Evolutionary conservation across 2,888 invertebrate species (phyloP), one percentile per base, ranked within the genome.

Genomic region (Agrotis segetum): DNA sequence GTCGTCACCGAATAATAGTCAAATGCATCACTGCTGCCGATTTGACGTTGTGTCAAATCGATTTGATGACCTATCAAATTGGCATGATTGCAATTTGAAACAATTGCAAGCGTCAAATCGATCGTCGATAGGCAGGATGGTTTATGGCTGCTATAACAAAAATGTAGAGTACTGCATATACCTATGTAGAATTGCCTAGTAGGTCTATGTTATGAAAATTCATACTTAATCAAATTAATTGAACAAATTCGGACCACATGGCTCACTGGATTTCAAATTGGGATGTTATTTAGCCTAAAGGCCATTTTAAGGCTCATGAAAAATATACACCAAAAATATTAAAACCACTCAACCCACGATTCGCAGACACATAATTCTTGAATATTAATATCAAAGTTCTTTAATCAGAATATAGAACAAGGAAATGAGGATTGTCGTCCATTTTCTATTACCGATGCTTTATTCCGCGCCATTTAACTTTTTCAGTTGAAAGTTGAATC

Each of bases 391-490:
- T 59, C 55, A 61, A 50, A 71, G 65, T 82, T 85, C 85, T 86
- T 89, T 87, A 85, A 89, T 88, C 79, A 84, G 88, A 90, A 90
- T 88, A 90, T 89, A 88, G 89, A 87, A 90, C 89, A 87, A 90
- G 91, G 92, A 93, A 93, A 93, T 93, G 91, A 93, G 90, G 89
- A 91, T 90, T 92, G 92, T 92, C 93, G 89, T 91, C 92, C 92
- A 92, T 93, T 93, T 92, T 93, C 92, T 92, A 93, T 93, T 92
- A 92, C 91, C 90, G 88, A 89, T 90, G 90, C 89, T 92, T 92
- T 90, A 90, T 94, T 93, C 93, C 93, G 83, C 87, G 83, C 93
- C 93, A 94, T 94, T 94, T 92, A 93, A 93, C 93, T 92, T 93
- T 93, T 92, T 92, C 91, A 90, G 88, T 90, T 86, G 88, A 89